Evolutionary conservation across 2,113 vertebrate genomes (phyloP).

Genomic region (Nothocercus julius): DNA sequence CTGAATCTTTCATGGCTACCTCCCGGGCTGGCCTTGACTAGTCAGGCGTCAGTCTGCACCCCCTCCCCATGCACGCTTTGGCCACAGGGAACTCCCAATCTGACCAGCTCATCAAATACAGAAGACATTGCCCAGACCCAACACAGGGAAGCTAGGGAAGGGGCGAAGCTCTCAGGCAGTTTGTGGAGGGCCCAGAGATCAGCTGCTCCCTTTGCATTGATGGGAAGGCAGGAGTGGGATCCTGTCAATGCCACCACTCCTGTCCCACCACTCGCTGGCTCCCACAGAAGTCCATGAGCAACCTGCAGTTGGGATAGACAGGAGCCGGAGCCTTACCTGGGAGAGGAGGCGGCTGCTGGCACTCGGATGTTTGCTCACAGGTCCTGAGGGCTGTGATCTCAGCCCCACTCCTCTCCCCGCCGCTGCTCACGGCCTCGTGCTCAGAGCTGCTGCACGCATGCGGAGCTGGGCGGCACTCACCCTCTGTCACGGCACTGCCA

Average conservation of each 20-base stretch:
- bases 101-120: rapidly evolving
- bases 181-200: not conserved
- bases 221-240: not conserved
- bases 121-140: not conserved
- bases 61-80: not conserved
- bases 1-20: not conserved
- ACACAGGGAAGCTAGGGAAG: not conserved
- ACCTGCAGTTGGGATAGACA: rapidly evolving
- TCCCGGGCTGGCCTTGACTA: slow-evolving; percentile 34
- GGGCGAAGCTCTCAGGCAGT: rapidly evolving
- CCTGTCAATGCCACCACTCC: rapidly evolving
- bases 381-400: not conserved
- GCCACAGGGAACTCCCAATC: not conserved
- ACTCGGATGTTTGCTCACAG: slow-evolving; percentile 45
- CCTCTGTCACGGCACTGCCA: slow-evolving; percentile 85
- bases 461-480: slow-evolving; percentile 82
- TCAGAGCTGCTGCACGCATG: not conserved
- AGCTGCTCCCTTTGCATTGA: not conserved
- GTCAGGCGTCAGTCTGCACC: slow-evolving; percentile 30
- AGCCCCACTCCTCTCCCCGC: slow-evolving; percentile 5
- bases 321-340: not conserved
- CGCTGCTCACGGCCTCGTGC: not conserved
- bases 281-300: rapidly evolving
- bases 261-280: rapidly evolving
- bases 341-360: not conserved